Evolutionary conservation across 2,888 invertebrate species (phyloP), one percentile per base, ranked within the genome.

Genomic region (Lasius platythorax): DNA sequence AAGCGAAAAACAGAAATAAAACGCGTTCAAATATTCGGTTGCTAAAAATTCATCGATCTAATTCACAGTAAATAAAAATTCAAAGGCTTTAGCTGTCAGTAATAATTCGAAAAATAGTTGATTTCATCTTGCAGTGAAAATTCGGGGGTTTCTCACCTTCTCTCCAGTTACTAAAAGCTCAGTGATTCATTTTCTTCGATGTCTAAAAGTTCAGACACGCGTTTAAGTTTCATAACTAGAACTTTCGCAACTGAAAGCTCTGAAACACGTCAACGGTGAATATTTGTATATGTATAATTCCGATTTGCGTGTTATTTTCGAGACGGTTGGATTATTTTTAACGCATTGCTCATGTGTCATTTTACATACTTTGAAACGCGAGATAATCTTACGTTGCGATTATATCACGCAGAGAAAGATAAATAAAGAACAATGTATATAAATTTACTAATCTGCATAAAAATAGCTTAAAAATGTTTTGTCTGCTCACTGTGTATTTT

Each of bases 221-320:
- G 28, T 67, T 67, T 67, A 40, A 15, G 2, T 50, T 50, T 64
- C 8, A 15, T 5, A 50, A 50, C 64, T 28, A 50, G 66, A 67
- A 23, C 40, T 67, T 53, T 67, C 53, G 28, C n/a, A 53, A 74
- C 63, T 64, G 40, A 74, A 46, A 53, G 50, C 67, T 68, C 40
- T 2, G 23, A 64, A 50, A 18, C 33, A 23, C 56, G 56, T 78
- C 67, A 53, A 76, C 67, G 23, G 33, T 23, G 46, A 72, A 63
- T 63, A 72, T 79, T 61, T 72, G 72, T 72, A 43, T 72, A 79
- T 8, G 61, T n/a, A 58, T 50, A 72, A 81, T 81, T 58, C 33
- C 18, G 61, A 67, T 61, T 81, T n/a, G 23, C 23, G 28, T 40
- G 72, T 61, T 78, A 78, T 78, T 78, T 72, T 79, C 15, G 46